phyloP scores from a whole-genome alignment of 1,140 invertebrate species.

The Brachystomella parvula region DNA sequence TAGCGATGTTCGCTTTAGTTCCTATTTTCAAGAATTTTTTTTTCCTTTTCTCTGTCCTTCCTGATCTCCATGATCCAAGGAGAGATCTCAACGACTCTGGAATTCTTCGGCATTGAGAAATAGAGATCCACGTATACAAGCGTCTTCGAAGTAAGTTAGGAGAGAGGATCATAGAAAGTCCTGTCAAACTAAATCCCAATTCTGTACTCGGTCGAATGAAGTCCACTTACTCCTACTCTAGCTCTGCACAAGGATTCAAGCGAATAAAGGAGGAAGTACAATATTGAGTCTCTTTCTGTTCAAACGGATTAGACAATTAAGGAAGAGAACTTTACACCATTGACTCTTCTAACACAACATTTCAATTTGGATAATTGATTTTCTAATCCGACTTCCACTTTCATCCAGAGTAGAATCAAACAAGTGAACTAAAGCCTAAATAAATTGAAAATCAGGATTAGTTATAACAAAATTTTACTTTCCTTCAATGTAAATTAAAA shows the following conservation, averaged over 20 bases:
- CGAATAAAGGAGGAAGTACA: too few species aligned
- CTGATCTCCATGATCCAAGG: too few species aligned
- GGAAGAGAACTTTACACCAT: not conserved
- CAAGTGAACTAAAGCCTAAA: not conserved
- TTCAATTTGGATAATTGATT: slow-evolving; percentile 1
- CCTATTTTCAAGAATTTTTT: too few species aligned
- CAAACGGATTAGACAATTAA: not conserved
- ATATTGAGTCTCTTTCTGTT: too few species aligned
- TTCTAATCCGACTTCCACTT: not conserved
- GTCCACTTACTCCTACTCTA: not conserved
- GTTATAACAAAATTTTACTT: not conserved
- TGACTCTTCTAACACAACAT: not conserved
- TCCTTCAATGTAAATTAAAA: not conserved
- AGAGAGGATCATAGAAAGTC: not conserved
- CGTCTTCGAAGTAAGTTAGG: too few species aligned
- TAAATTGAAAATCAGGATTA: not conserved
- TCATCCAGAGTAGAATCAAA: not conserved
- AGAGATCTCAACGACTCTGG: too few species aligned
- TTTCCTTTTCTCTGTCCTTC: too few species aligned
- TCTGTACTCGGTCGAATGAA: not conserved
- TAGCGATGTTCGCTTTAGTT: too few species aligned
- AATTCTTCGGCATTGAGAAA: too few species aligned
- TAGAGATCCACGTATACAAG: too few species aligned
- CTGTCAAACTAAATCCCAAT: not conserved
- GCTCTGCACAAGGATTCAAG: too few species aligned